Conservation (phyloP, 2,113 vertebrate genomes). For the Melanerpes aurifrons region DNA sequence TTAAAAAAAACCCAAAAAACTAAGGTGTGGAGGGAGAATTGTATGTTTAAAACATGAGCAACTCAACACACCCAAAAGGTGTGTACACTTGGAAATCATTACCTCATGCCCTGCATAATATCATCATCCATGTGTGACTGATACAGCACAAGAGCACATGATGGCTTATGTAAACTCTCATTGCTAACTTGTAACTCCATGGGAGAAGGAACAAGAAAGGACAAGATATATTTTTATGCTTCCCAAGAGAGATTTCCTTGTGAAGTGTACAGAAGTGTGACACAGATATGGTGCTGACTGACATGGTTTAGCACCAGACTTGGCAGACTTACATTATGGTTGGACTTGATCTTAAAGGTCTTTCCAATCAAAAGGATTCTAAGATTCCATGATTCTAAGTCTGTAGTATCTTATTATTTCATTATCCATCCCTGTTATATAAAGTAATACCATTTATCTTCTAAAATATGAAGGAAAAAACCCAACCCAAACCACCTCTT, state of each 20-base stretch:
- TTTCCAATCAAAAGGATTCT: too few species aligned
- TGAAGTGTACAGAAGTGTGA: background rate
- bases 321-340: too few species aligned
- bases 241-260: background rate
- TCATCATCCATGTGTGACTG: background rate
- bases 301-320: too few species aligned
- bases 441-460: background rate
- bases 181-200: background rate
- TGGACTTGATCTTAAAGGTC: too few species aligned
- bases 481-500: background rate
- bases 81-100: background rate
- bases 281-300: too few species aligned
- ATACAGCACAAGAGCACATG: background rate
- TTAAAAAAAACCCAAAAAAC: background rate
- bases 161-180: background rate
- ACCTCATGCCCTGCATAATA: constrained; percentile 10
- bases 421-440: background rate
- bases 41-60: background rate
- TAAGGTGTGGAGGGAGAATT: constrained; percentile 11
- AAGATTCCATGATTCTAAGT: background rate
- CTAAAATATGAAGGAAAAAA: background rate
- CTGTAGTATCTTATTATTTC: background rate
- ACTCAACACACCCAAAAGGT: constrained; percentile 53
- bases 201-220: background rate
- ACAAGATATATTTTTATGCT: background rate